Evolutionary conservation across 2,113 vertebrate genomes (phyloP), one percentile per base, ranked within the genome.

Genomic region (Sardina pilchardus): DNA sequence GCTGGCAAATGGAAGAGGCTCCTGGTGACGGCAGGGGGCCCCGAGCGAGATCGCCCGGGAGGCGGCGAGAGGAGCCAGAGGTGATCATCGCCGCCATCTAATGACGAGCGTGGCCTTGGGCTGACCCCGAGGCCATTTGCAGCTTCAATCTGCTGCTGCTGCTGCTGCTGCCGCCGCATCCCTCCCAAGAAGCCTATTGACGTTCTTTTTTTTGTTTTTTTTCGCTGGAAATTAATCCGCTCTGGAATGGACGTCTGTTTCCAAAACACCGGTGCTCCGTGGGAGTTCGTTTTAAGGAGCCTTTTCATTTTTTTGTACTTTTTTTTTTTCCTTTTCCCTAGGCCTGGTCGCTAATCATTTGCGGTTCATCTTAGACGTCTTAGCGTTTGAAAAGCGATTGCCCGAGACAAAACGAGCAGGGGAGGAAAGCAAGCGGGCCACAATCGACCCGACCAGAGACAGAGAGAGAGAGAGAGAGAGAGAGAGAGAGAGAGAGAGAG

Each of bases 41-140:
- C 30, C 30, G 2, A 78, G 71, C 5, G 67, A 34, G 30, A 53
- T 19, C 34, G 30, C 67, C 67, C 9, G 30, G 16, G 71, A 78
- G 30, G 36, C 19, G n/a, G 71, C 5, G 63, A 78, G 10, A 30
- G 63, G 63, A 67, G 63, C 63, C 63, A 67, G 63, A 67, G 63
- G n/a, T 67, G n/a, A 67, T 67, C 63, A 67, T 67, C 63, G n/a
- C n/a, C 0, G n/a, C 7, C 7, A 67, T 67, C n/a, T 67, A 67
- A 67, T 30, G n/a, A 67, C 7, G 10, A 12, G 9, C 26, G 63
- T 67, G n/a, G 63, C 63, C 63, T 30, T 30, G n/a, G 26, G 71
- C 30, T 78, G 71, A 78, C 71, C 71, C 71, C 3, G 30, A 36
- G 71, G 30, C 71, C 71, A 78, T 78, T 78, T 78, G 71, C 30